A percentile compares a stretch with the other conserved stretches of the same genome.
phyloP scores from a whole-genome alignment of 2,888 invertebrate species.

The Omphaloscelis lunosa region DNA sequence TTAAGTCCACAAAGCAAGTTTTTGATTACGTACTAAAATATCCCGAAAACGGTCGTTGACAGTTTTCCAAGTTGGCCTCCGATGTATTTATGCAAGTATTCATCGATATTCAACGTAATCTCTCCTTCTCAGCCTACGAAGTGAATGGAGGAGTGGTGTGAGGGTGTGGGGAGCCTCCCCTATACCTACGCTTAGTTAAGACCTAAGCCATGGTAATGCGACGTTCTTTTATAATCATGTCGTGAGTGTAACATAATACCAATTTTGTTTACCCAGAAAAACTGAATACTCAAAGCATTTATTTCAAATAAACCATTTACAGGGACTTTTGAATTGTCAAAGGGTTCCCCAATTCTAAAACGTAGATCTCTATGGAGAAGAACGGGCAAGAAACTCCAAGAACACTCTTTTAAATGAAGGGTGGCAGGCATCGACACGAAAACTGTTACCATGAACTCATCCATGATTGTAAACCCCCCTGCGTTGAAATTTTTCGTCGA shows the following conservation, averaged over 20 bases:
- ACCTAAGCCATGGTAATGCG: slow-evolving; percentile 50
- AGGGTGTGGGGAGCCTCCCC: slow-evolving; percentile 26
- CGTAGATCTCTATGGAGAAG: too few relatives aligned
- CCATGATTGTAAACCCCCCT: too few relatives aligned
- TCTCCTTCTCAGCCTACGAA: slow-evolving; percentile 58
- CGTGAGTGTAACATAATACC: slow-evolving; percentile 41
- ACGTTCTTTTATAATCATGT: slow-evolving; percentile 51
- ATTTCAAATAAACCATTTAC: too few relatives aligned
- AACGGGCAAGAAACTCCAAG: too few relatives aligned
- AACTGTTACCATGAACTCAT: too few relatives aligned
- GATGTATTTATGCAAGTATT: slow-evolving; percentile 81
- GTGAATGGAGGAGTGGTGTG: slow-evolving; percentile 71
- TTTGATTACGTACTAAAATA: slow-evolving; percentile 34
- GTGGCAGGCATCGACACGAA: too few relatives aligned
- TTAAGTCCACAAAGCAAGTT: slow-evolving; percentile 10
- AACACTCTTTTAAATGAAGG: too few relatives aligned
- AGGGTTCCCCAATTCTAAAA: too few relatives aligned
- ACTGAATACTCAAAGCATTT: too few relatives aligned
- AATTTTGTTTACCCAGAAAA: slow-evolving; percentile 49
- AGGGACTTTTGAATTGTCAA: too few relatives aligned
- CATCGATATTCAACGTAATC: slow-evolving; percentile 69
- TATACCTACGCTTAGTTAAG: slow-evolving; percentile 37
- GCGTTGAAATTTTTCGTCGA: too few relatives aligned
- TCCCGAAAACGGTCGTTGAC: slow-evolving; percentile 48
- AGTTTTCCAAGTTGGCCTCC: slow-evolving; percentile 66